Conservation (phyloP, 2,113 vertebrate genomes). For the Hiodon alosoides region DNA sequence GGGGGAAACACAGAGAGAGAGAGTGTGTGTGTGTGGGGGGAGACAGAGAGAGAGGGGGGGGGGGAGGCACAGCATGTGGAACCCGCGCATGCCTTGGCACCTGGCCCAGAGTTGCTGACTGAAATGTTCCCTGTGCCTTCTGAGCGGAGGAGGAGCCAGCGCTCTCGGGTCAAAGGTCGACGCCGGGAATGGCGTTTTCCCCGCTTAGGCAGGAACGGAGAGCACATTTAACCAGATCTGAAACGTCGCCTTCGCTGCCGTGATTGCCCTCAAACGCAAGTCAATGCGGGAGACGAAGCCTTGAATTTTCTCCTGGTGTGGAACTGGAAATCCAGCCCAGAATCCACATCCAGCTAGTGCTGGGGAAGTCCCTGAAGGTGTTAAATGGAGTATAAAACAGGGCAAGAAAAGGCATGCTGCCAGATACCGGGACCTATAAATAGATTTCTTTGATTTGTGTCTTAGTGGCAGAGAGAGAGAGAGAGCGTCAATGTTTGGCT, state of each 20-base stretch:
- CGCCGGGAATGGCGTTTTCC: neutral
- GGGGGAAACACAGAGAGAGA: neutral
- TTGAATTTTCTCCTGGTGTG: neutral
- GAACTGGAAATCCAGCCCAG: neutral
- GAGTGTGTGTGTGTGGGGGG: neutral
- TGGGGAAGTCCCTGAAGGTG: constrained; percentile 13
- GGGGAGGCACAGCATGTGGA: neutral
- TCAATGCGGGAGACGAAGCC: neutral
- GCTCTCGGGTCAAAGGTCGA: constrained; percentile 20
- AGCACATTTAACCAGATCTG: neutral
- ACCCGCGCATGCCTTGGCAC: constrained; percentile 4
- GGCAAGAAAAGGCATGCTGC: constrained; percentile 9
- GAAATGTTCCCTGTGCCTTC: constrained; percentile 13
- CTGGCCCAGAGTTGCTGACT: constrained; percentile 2
- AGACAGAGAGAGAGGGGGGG: neutral
- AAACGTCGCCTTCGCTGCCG: neutral
- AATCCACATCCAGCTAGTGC: neutral
- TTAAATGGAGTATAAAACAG: constrained; percentile 20
- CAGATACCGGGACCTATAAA: constrained; percentile 9
- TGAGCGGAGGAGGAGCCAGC: neutral
- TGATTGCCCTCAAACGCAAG: neutral
- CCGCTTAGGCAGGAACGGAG: constrained; percentile 5
- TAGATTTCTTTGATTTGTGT: constrained; percentile 17
- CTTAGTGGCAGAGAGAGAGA: neutral
- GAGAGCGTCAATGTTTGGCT: constrained; percentile 3